Base-by-base conservation (phyloP, 2,113 vertebrate genomes). In the Atractosteus spatula region DNA sequence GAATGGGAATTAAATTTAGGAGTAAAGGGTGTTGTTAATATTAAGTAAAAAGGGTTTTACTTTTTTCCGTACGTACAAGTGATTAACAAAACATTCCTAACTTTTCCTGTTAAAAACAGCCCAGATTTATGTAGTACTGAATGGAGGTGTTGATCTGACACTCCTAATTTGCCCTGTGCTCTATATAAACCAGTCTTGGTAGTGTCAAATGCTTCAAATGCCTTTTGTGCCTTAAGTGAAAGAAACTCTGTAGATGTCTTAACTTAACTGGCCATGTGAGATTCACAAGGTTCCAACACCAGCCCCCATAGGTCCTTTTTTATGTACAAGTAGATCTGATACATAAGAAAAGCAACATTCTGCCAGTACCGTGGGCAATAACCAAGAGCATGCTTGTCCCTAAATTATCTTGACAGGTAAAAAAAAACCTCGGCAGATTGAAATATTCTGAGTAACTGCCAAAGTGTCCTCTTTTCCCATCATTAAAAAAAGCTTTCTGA, bases 401-500 rank as follows among this genome's bases (percentile, higher is more conserved):
- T 66, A 66, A 66, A 41, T 47, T 42, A 16, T 16, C 16, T 10
- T 66, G 64, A 51, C 64, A 47, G 43, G 7, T 8, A 66, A 66
- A 66, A 43, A 29, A n/a, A 66, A 17, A n/a, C 45, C 42, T 47
- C 64, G 8, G 12, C 6, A 13, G 12, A 43, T 66, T 14, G 42
- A 42, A 66, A 47, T n/a, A 47, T n/a, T 66, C 64, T 8, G 45
- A 66, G 14, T 43, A 66, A 43, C 41, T 44, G 64, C 64, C 64
- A 66, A 66, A 64, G 4, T 43, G 2, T 10, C 10, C 41, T 47
- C 64, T 47, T 66, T 41, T 66, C 44, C 42, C 41, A 42, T 42
- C 62, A 64, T 64, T 45, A 66, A 66, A 66, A 12, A 51, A 10
- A 14, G 64, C 13, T 13, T 44, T 45, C 41, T 47, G 12, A 43